Evolutionary conservation across 1,140 invertebrate genomes (phyloP).

Genomic region (Dreissena polymorpha): DNA sequence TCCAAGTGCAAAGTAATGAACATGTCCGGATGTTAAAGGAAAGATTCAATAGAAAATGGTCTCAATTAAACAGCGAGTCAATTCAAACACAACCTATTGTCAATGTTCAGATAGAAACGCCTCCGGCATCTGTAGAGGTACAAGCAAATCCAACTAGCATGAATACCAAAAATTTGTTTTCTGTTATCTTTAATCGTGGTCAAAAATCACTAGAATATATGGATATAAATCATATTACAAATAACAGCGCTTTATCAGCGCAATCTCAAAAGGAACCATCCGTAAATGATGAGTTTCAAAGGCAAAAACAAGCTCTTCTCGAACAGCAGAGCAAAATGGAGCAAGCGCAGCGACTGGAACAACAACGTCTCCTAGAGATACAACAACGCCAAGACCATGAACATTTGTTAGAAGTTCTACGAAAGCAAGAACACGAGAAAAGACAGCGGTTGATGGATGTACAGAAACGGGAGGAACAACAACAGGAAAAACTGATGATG

Average conservation of each 20-base stretch:
- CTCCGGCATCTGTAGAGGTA: not conserved
- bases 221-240: not conserved
- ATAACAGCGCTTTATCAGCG: not conserved
- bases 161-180: not conserved
- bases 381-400: not conserved
- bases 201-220: not conserved
- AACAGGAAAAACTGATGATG: constrained; percentile 3
- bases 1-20: not conserved
- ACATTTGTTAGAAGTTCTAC: not conserved
- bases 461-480: constrained; percentile 8
- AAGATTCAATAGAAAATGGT: constrained; percentile 38
- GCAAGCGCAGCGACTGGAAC: not conserved
- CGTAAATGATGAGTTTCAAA: not conserved
- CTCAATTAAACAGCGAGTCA: not conserved
- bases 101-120: not conserved
- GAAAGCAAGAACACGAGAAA: not conserved
- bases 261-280: constrained; percentile 1
- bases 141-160: not conserved
- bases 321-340: not conserved
- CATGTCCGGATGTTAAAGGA: not conserved
- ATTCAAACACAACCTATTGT: not conserved
- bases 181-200: not conserved
- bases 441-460: not conserved
- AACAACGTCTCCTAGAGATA: not conserved
- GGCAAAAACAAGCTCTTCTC: too few species aligned